These are phyloP conservation scores for Enteromius trimaculatus DNA, from an alignment of 2,797 vertebrate genomes.

Conservation along the genomic window DNA sequence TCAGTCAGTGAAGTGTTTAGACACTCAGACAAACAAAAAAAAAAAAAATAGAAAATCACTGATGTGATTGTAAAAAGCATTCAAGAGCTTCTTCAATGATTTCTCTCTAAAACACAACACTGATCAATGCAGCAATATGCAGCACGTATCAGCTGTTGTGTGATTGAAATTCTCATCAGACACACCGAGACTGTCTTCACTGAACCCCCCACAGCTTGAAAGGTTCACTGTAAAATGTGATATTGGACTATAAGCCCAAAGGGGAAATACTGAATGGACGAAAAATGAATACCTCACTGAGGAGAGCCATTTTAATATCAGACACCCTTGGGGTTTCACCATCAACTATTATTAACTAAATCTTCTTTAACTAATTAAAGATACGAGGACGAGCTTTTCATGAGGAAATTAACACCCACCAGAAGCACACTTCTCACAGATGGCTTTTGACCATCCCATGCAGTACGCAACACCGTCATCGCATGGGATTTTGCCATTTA, in stretches of 20 bases:
- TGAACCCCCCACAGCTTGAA: constrained; percentile 33
- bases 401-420: constrained; percentile 26
- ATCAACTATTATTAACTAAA: constrained; percentile 47
- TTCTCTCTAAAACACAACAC: constrained; percentile 1
- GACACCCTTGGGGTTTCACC: constrained; percentile 36
- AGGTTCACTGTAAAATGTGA: constrained; percentile 40
- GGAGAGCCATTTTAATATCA: constrained; percentile 35
- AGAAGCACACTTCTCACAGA: constrained; percentile 42
- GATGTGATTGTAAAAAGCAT: constrained; percentile 4
- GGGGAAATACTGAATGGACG: constrained; percentile 39
- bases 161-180: constrained; percentile 49
- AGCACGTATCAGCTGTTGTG: constrained; percentile 24
- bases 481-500: constrained; percentile 39
- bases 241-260: constrained; percentile 45
- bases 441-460: constrained; percentile 39
- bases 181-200: constrained; percentile 23
- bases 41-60: constrained; percentile 1
- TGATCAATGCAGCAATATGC: constrained; percentile 44
- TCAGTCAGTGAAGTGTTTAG: neutral
- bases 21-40: too few relatives aligned
- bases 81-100: constrained; percentile 25
- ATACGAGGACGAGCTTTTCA: constrained; percentile 37
- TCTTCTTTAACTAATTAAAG: constrained; percentile 50
- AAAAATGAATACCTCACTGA: constrained; percentile 39
- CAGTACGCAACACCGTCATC: neutral